Conservation (phyloP, 2,888 invertebrate genomes). For the Macrophya annulata region DNA sequence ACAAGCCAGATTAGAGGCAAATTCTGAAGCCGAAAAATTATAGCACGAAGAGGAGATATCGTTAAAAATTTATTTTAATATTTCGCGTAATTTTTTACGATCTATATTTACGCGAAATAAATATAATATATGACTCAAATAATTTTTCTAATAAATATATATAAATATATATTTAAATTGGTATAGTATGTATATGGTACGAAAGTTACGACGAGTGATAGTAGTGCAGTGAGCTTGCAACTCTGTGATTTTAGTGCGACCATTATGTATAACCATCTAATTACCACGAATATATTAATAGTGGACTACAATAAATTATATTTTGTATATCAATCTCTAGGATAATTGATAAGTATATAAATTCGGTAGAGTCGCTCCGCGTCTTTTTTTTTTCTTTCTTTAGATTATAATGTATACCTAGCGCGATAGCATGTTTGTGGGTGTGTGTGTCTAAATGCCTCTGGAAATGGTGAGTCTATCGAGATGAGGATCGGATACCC, state of each 20-base stretch:
- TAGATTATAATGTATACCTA: background rate
- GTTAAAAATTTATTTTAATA: background rate
- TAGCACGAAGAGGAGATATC: constrained; percentile 56
- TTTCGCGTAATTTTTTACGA: background rate
- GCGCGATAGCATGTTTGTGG: background rate
- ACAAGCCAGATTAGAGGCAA: constrained; percentile 59
- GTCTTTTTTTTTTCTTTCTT: background rate
- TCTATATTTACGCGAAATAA: background rate
- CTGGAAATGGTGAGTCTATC: background rate
- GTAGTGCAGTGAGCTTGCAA: constrained; percentile 39
- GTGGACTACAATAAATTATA: constrained; percentile 47
- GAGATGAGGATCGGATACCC: background rate
- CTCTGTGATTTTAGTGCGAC: constrained; percentile 45
- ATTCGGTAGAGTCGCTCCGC: background rate
- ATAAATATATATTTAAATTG: background rate
- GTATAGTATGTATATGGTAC: constrained; percentile 18
- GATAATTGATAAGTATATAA: constrained; percentile 24
- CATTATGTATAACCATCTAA: constrained; percentile 21
- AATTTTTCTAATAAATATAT: constrained; percentile 12
- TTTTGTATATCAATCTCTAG: constrained; percentile 50
- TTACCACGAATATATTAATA: constrained; percentile 7
- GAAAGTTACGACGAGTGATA: constrained; percentile 39
- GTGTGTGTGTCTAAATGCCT: background rate
- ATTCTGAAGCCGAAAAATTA: constrained; percentile 63
- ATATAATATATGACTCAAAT: background rate